These are phyloP conservation scores for Stegophylla sp. DNA, from an alignment of 2,888 invertebrate species.

Conservation along the genomic window DNA sequence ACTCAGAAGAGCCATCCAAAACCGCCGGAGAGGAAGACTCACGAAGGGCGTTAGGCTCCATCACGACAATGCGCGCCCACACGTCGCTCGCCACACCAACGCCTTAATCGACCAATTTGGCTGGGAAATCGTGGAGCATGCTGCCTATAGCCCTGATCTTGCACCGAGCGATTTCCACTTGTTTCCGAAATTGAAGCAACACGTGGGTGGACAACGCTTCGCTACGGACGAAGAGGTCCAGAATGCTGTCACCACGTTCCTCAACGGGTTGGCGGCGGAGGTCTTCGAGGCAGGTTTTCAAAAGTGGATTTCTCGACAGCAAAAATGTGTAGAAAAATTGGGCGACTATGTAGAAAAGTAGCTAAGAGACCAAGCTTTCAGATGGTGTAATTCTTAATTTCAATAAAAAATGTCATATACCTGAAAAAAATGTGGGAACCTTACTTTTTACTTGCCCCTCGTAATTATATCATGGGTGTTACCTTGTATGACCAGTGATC, in stretches of 20 bases:
- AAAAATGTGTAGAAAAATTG: too few relatives aligned
- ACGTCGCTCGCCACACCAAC: not conserved
- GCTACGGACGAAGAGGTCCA: not conserved
- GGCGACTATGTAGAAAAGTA: not conserved
- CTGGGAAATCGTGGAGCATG: conserved; percentile 3
- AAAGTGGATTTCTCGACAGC: not conserved
- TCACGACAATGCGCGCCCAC: not conserved
- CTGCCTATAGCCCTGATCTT: conserved; percentile 32
- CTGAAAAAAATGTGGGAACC: not conserved
- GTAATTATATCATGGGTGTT: too few relatives aligned
- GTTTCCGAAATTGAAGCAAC: conserved; percentile 28
- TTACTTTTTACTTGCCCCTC: not conserved
- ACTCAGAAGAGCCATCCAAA: too few relatives aligned
- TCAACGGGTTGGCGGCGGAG: not conserved
- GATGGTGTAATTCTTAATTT: not conserved
- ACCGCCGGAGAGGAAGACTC: too few relatives aligned
- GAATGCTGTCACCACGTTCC: not conserved
- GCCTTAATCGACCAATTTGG: conserved; percentile 18
- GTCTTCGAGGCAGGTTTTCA: not conserved
- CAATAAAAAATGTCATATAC: not conserved
- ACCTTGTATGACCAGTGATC: too few relatives aligned
- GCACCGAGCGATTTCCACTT: conserved; percentile 24
- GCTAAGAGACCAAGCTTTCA: not conserved
- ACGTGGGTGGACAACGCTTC: conserved; percentile 8
- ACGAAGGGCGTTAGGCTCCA: not conserved